Evolutionary conservation across 1,140 invertebrate genomes (phyloP), one percentile per base, ranked within the genome.

Genomic region (Amphibalanus amphitrite): DNA sequence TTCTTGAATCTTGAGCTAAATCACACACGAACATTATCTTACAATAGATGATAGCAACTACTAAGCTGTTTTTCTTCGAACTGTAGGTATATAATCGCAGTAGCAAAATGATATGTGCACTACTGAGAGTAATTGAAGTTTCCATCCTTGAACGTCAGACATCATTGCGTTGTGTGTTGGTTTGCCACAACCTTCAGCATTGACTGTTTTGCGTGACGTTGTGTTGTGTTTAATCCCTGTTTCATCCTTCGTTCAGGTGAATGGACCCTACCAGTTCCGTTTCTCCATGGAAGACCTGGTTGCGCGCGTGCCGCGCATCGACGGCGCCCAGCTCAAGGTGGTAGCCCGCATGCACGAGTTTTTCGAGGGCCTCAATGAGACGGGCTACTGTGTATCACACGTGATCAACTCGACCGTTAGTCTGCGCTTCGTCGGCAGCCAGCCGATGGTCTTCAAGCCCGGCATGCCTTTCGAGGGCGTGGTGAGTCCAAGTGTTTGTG

Each of bases 361-460:
- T 64, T 76, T 75, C 30, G 73, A 71, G 67, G 70, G 69, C 59
- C 68, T 74, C 28, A 76, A 70, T 38, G 69, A 75, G 28, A 73
- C 69, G 0, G 75, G 84, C 0, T 86, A 80, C 75, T 81, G 82
- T 28, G 81, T 82, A 69, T 83, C 84, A 3, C 75, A 82, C 65
- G 80, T 87, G 13, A 82, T 84, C 70, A 78, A 80, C 40, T 79
- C 80, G 20, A 76, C 77, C 17, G 72, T 85, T 10, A 77, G 78
- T 67, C 72, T 87, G 4, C 77, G 79, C 33, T 86, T 86, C 77
- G 77, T 87, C 3, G 84, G 84, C 29, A 77, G 80, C 38, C 77
- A 76, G 65, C 81, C 84, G 0, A 76, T 82, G 65, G 78, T 84
- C 33, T 88, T 86, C 75, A 85, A 83, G 76, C 85, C 86, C 4